Conservation (phyloP, 2,113 vertebrate genomes). For the Furnarius figulus region DNA sequence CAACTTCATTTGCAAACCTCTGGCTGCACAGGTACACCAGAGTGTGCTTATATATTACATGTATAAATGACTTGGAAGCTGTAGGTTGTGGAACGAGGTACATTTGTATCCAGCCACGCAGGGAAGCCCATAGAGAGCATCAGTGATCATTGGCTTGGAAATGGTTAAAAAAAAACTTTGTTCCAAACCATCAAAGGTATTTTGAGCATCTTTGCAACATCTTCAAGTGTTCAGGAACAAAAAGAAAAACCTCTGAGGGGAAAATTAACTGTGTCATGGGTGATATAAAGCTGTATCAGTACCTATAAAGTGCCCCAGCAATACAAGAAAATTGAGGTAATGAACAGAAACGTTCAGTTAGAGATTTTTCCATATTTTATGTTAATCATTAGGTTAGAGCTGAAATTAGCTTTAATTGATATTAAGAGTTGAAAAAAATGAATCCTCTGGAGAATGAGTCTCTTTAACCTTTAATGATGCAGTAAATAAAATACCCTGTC, state of each 20-base stretch:
- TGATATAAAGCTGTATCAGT: slow-evolving; percentile 12
- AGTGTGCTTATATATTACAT: not conserved
- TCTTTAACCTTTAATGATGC: slow-evolving; percentile 63
- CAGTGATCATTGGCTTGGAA: not conserved
- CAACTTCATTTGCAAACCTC: not conserved
- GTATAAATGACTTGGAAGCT: not conserved
- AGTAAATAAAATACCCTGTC: slow-evolving; percentile 62
- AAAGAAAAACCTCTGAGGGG: not conserved
- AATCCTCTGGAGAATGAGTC: slow-evolving; percentile 46
- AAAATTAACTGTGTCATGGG: not conserved
- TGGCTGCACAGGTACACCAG: not conserved
- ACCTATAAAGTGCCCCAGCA: not conserved
- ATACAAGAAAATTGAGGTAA: slow-evolving; percentile 27
- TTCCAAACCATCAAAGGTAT: not conserved
- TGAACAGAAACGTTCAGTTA: slow-evolving; percentile 50
- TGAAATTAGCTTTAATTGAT: slow-evolving; percentile 62
- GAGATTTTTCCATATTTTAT: slow-evolving; percentile 56
- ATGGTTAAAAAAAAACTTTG: not conserved
- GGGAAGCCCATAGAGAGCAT: not conserved
- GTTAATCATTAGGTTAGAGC: slow-evolving; percentile 49
- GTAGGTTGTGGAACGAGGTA: not conserved
- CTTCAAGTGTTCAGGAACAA: not conserved
- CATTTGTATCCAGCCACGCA: not conserved
- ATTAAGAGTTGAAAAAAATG: slow-evolving; percentile 52
- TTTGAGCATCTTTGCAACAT: not conserved